Conservation (phyloP, 1,140 invertebrate genomes). For the Elymnias hypermnestra region DNA sequence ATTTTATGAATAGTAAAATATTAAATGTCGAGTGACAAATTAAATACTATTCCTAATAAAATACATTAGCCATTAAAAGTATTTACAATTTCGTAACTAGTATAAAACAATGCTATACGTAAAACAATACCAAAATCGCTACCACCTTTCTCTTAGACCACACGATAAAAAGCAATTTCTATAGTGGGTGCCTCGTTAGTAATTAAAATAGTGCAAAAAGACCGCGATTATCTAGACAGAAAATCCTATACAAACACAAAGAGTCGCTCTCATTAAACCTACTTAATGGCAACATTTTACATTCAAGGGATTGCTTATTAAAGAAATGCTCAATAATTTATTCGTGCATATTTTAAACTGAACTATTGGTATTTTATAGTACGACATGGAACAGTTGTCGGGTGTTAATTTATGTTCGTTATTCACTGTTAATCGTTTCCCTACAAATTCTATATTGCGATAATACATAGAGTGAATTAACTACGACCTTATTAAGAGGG, state of each 20-base stretch:
- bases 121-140: no score
- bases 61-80: no score
- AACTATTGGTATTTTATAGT: slow-evolving; percentile 15
- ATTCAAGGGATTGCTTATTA: slow-evolving; percentile 25
- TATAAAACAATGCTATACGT: no score
- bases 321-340: slow-evolving; percentile 9
- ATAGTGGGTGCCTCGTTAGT: slow-evolving; percentile 22
- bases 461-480: neutral
- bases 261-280: slow-evolving; percentile 29
- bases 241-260: slow-evolving; percentile 5
- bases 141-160: slow-evolving; percentile 5
- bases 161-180: slow-evolving; percentile 19
- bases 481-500: no score
- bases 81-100: no score
- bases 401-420: slow-evolving; percentile 1
- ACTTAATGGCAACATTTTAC: slow-evolving; percentile 31
- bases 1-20: no score
- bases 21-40: no score
- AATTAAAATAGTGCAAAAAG: slow-evolving; percentile 48
- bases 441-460: slow-evolving; percentile 3
- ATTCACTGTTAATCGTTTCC: neutral
- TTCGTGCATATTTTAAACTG: slow-evolving; percentile 25
- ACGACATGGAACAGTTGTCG: slow-evolving; percentile 2
- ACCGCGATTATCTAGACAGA: slow-evolving; percentile 10
- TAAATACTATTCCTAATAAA: no score